Conservation (phyloP, 1,140 invertebrate species). For the Arctopsyche grandis region DNA sequence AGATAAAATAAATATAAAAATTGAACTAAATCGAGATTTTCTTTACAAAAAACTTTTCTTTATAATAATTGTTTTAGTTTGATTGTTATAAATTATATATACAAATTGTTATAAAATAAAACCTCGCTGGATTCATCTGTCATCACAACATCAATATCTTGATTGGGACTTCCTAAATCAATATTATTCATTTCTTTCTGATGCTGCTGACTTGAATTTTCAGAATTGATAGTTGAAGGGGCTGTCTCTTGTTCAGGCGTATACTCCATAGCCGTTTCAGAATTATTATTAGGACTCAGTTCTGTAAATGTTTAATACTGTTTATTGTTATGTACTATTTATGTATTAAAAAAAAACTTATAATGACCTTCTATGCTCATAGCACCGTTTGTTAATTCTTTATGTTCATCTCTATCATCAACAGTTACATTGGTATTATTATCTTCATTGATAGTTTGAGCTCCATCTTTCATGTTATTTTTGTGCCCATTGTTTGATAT, state of each 20-base stretch:
- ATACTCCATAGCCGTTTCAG: constrained; percentile 51
- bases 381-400: constrained; percentile 60
- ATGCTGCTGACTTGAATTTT: constrained; percentile 53
- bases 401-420: constrained; percentile 56
- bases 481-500: constrained; percentile 16
- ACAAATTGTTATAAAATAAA: background rate
- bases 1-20: no score
- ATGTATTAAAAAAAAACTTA: background rate
- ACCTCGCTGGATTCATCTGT: constrained; percentile 62
- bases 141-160: constrained; percentile 62
- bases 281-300: constrained; percentile 44
- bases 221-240: constrained; percentile 55
- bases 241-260: constrained; percentile 49
- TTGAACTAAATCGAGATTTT: no score
- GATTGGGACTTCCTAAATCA: constrained; percentile 38
- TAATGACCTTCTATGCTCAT: constrained; percentile 63
- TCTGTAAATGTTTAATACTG: constrained; percentile 26
- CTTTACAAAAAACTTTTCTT: no score
- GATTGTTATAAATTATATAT: no score
- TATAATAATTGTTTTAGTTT: no score
- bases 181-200: constrained; percentile 52
- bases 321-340: background rate
- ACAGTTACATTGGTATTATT: constrained; percentile 60
- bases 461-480: background rate
- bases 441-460: constrained; percentile 52